phyloP scores from a whole-genome alignment of 2,888 invertebrate species.

The Rotaria socialis region DNA sequence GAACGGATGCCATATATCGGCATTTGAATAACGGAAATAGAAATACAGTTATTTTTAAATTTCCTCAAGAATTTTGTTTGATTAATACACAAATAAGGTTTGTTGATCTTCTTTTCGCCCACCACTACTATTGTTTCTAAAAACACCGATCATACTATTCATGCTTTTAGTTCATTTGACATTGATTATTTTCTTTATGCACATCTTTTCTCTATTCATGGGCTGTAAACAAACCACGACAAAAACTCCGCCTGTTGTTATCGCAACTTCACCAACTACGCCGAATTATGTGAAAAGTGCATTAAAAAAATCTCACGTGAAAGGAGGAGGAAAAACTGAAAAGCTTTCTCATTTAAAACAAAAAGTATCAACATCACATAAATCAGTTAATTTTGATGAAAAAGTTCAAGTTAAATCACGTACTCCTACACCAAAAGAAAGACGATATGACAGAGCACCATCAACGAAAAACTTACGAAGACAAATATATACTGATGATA shows the following conservation, averaged over 20 bases:
- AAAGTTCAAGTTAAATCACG: background rate
- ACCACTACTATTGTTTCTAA: background rate
- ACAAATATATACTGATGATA: background rate
- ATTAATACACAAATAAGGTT: no score
- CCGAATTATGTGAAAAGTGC: background rate
- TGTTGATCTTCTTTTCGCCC: background rate
- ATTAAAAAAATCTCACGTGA: background rate
- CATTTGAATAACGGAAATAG: no score
- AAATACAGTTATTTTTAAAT: no score
- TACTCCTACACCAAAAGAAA: background rate
- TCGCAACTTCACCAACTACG: background rate
- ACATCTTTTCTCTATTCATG: background rate
- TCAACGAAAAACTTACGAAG: background rate
- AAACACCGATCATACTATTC: background rate
- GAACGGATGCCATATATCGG: no score
- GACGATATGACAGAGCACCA: background rate
- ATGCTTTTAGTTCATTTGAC: background rate
- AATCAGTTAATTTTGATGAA: constrained; percentile 10
- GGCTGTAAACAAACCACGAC: background rate
- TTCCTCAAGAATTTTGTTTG: no score
- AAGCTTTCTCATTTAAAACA: background rate
- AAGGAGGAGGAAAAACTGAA: background rate
- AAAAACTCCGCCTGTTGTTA: background rate
- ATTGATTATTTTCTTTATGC: background rate
- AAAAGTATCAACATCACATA: background rate